phyloP scores from a whole-genome alignment of 2,113 vertebrate genomes.

The Aix galericulata region DNA sequence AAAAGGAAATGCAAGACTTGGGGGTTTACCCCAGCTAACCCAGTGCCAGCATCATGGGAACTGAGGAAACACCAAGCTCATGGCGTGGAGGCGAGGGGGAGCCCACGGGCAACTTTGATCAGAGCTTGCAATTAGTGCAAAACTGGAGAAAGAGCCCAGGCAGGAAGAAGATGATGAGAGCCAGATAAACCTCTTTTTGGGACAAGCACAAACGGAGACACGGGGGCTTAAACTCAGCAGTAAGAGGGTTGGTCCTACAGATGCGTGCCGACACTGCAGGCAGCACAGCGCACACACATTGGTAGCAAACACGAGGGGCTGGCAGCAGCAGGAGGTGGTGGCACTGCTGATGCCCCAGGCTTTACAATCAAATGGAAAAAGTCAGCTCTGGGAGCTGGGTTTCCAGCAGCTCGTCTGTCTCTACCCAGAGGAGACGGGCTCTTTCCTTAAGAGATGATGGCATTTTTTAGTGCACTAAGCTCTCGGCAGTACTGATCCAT shows the following conservation, averaged over 20 bases:
- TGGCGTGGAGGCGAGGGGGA: accelerated
- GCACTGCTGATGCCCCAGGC: neutral
- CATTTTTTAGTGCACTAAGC: neutral
- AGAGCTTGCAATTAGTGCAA: accelerated
- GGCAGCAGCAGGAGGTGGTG: neutral
- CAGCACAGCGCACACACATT: neutral
- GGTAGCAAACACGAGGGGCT: neutral
- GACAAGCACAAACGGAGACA: neutral
- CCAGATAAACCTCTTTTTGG: neutral
- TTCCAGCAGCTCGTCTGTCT: neutral
- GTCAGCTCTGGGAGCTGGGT: neutral
- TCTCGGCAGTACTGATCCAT: neutral
- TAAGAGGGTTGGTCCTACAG: neutral
- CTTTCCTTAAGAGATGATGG: neutral
- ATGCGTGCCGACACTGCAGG: neutral
- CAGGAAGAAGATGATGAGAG: neutral
- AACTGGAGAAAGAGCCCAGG: neutral
- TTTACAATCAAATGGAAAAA: neutral
- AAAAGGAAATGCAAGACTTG: neutral
- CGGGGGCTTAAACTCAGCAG: neutral
- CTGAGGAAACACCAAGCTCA: neutral
- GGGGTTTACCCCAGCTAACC: neutral
- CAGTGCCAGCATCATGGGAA: neutral
- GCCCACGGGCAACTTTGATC: neutral
- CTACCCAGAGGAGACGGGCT: neutral